These are phyloP conservation scores for Aphis craccivora DNA, from an alignment of 1,140 invertebrate species.

Conservation along the genomic window DNA sequence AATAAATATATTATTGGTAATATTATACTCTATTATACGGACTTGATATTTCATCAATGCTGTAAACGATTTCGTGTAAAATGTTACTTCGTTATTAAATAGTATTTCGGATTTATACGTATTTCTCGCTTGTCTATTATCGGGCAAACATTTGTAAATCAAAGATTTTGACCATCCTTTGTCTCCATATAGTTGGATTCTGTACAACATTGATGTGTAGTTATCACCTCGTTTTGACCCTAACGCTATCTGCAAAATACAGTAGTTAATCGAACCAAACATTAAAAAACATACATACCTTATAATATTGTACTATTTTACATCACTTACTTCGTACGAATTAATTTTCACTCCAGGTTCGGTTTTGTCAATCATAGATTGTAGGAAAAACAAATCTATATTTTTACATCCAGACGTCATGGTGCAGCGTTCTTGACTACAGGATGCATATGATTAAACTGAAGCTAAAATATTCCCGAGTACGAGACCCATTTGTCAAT, in stretches of 20 bases:
- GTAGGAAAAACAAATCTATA: slow-evolving; percentile 22
- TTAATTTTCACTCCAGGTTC: slow-evolving; percentile 37
- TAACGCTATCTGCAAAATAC: slow-evolving; percentile 68
- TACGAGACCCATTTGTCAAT: background rate
- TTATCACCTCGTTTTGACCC: slow-evolving; percentile 76
- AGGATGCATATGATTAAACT: slow-evolving; percentile 41
- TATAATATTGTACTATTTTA: background rate
- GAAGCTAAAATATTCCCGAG: background rate
- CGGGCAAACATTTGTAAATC: slow-evolving; percentile 75
- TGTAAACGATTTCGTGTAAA: slow-evolving; percentile 75
- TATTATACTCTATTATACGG: slow-evolving; percentile 55
- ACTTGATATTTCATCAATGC: slow-evolving; percentile 69
- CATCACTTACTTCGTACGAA: slow-evolving; percentile 39
- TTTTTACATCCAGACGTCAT: slow-evolving; percentile 30
- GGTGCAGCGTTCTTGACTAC: slow-evolving; percentile 21
- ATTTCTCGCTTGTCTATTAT: slow-evolving; percentile 70
- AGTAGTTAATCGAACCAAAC: background rate
- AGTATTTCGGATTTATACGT: slow-evolving; percentile 74
- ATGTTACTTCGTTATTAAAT: slow-evolving; percentile 76
- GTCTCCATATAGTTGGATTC: slow-evolving; percentile 69
- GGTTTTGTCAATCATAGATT: slow-evolving; percentile 24
- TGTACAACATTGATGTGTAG: slow-evolving; percentile 76
- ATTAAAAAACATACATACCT: background rate
- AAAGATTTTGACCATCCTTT: slow-evolving; percentile 70
- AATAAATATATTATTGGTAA: background rate